These are phyloP conservation scores for Eristalis intricaria DNA, from an alignment of 2,888 invertebrate genomes.

Conservation along the genomic window DNA sequence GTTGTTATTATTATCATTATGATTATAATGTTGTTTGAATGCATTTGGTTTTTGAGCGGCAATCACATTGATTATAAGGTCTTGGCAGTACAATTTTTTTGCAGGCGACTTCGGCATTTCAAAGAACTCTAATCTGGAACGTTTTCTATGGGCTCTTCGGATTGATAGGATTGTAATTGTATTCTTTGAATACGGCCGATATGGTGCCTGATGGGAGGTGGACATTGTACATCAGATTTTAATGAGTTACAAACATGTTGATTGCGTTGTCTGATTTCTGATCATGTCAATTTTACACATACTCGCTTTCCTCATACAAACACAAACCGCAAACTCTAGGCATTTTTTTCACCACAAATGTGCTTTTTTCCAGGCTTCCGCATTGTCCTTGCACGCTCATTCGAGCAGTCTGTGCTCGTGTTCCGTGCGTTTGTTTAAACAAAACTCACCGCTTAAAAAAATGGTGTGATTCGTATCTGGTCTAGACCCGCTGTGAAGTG, in stretches of 20 bases:
- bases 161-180: neutral
- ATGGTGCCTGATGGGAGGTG: neutral
- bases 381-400: constrained; percentile 17
- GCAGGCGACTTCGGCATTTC: neutral
- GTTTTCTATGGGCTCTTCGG: neutral
- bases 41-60: constrained; percentile 41
- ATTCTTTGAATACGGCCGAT: neutral
- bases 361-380: neutral
- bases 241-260: neutral
- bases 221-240: neutral
- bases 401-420: neutral
- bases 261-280: neutral
- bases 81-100: neutral
- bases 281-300: neutral
- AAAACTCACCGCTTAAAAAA: constrained; percentile 24
- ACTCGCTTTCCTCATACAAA: neutral
- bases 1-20: constrained; percentile 13
- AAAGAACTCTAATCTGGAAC: neutral
- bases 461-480: constrained; percentile 59
- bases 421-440: constrained; percentile 34
- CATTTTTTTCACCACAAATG: neutral
- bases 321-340: neutral
- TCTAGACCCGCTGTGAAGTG: constrained; percentile 46
- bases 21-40: neutral
- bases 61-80: constrained; percentile 45